Conservation (phyloP, 2,888 invertebrate species). For the Sympetrum striolatum region DNA sequence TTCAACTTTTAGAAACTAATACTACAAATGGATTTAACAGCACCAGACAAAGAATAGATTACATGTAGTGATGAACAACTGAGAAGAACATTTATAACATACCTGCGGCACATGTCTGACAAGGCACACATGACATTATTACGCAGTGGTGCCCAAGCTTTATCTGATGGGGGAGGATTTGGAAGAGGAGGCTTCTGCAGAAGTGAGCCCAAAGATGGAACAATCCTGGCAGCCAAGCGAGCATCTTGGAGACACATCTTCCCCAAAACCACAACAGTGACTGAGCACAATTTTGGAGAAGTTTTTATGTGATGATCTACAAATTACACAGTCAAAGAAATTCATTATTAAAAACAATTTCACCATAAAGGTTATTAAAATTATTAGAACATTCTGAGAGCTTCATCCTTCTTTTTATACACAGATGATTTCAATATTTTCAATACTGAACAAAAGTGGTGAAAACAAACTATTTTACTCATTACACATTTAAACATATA, state of each 20-base stretch:
- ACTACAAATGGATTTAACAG: not conserved
- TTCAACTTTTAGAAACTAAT: too few relatives aligned
- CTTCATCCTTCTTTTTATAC: too few relatives aligned
- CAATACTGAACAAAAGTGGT: rapidly evolving
- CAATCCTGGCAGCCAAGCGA: conserved; percentile 66
- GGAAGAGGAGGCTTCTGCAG: conserved; percentile 57
- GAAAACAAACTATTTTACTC: too few relatives aligned
- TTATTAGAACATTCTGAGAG: too few relatives aligned
- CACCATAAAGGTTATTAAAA: not conserved
- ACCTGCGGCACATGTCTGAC: conserved; percentile 72
- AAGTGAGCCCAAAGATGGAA: conserved; percentile 69
- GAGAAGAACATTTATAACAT: not conserved
- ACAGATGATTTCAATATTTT: too few relatives aligned
- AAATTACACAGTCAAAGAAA: too few relatives aligned
- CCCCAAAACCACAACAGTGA: conserved; percentile 57
- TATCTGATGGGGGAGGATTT: not conserved
- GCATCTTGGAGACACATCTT: conserved; percentile 72
- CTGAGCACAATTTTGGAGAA: not conserved
- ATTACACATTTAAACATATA: too few relatives aligned
- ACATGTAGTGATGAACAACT: too few relatives aligned
- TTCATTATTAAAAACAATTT: not conserved
- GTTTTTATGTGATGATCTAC: not conserved
- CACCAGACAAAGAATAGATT: too few relatives aligned
- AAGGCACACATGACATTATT: conserved; percentile 73
- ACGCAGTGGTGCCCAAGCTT: conserved; percentile 58